Evolutionary conservation across 92 coral and sea anemone species (phyloP).

Genomic region (Pocillopora grandis): DNA sequence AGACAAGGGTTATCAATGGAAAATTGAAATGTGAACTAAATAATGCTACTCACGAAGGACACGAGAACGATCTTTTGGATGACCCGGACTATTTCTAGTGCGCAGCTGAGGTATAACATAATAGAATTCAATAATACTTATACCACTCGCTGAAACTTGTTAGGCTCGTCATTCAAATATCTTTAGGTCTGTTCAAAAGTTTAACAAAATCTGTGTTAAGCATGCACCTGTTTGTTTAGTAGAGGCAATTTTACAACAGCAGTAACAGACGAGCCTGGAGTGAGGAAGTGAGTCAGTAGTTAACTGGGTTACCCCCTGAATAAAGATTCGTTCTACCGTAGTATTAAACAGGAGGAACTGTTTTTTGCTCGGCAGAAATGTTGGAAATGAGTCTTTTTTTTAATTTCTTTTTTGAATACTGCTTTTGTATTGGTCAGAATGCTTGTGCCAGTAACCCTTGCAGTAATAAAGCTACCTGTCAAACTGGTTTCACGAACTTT

Average conservation of each 20-base stretch:
- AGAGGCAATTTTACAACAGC: no score
- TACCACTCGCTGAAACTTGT: no score
- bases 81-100: neutral
- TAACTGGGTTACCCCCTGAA: no score
- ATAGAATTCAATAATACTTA: neutral
- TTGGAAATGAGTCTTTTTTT: neutral
- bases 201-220: no score
- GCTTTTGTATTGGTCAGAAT: neutral
- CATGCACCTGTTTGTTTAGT: no score
- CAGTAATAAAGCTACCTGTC: neutral
- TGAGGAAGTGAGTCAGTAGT: no score
- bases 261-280: no score
- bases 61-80: neutral
- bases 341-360: neutral
- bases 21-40: slow-evolving; percentile 1
- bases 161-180: neutral
- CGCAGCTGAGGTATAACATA: neutral
- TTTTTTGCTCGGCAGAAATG: neutral
- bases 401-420: neutral
- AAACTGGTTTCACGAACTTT: neutral
- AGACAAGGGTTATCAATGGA: neutral
- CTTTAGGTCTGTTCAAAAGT: neutral
- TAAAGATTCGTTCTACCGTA: no score
- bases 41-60: neutral
- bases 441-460: neutral